Conservation (phyloP, 35 echinoderm and acorn worm species). For the Ptychodera flava region DNA sequence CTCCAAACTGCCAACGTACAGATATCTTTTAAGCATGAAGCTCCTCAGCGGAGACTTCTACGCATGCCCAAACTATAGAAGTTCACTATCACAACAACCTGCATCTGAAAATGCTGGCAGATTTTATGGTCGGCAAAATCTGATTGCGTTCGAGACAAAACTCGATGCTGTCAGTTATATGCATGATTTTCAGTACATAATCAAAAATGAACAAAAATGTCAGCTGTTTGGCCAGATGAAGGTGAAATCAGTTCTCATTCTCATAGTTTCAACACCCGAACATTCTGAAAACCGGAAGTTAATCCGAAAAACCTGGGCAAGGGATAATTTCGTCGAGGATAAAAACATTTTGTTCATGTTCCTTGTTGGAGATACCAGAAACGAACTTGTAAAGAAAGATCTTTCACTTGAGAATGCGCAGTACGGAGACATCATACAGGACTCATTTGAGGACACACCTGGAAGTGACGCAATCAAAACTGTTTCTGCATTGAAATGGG, state of each 20-base stretch:
- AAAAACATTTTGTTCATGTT: not conserved
- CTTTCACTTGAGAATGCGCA: not conserved
- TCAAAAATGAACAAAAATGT: not conserved
- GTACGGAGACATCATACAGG: not conserved
- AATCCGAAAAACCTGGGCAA: not conserved
- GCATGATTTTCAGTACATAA: not conserved
- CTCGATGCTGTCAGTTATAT: not conserved
- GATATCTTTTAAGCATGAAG: not conserved
- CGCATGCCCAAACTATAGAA: not conserved
- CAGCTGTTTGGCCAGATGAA: not conserved
- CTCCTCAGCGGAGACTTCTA: not conserved
- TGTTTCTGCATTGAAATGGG: not conserved
- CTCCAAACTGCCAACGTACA: not conserved
- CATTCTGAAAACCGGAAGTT: not conserved
- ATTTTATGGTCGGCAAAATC: too few relatives aligned
- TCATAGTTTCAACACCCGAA: not conserved
- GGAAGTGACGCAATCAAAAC: not conserved
- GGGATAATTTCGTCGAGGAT: not conserved
- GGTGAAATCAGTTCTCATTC: not conserved
- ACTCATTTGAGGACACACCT: not conserved
- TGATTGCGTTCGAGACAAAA: too few relatives aligned
- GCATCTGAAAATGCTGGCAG: too few relatives aligned
- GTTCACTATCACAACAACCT: too few relatives aligned
- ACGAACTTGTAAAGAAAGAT: not conserved
- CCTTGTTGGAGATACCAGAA: not conserved